Evolutionary conservation across 2,888 invertebrate species (phyloP).

Genomic region (Empis livida): DNA sequence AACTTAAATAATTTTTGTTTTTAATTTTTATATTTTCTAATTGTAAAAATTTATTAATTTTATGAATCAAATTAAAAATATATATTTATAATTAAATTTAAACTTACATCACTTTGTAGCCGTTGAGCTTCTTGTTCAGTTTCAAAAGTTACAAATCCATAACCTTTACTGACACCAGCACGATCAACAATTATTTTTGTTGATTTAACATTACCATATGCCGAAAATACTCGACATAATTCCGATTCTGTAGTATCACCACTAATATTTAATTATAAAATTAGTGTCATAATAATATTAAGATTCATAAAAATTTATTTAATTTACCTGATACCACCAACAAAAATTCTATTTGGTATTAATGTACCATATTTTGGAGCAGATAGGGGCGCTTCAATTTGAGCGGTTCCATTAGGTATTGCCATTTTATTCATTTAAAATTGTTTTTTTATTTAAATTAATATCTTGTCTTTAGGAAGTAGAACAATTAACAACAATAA

Average conservation of each 20-base stretch:
- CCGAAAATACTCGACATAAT: constrained; percentile 79
- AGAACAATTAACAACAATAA: too few species aligned
- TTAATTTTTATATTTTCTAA: background rate
- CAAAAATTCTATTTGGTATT: constrained; percentile 90
- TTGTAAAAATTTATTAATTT: too few species aligned
- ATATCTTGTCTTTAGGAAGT: too few species aligned
- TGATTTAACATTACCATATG: constrained; percentile 78
- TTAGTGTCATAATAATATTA: too few species aligned
- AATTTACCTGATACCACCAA: constrained; percentile 74
- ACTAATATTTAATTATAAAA: constrained; percentile 16
- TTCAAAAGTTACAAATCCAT: constrained; percentile 71
- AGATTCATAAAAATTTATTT: too few species aligned
- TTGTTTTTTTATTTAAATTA: too few species aligned
- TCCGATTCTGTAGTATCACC: constrained; percentile 88
- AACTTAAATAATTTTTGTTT: background rate
- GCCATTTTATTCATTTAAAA: constrained; percentile 8
- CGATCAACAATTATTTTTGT: constrained; percentile 92
- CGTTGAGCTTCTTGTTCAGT: constrained; percentile 73
- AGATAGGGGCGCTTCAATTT: constrained; percentile 34
- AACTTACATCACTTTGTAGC: constrained; percentile 53
- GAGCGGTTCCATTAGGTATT: constrained; percentile 13
- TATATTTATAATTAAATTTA: too few species aligned
- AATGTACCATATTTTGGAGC: constrained; percentile 61
- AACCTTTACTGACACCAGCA: constrained; percentile 79
- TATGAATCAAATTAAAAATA: too few species aligned